Evolutionary conservation across 2,888 invertebrate genomes (phyloP).

Genomic region (Empis stercorea): DNA sequence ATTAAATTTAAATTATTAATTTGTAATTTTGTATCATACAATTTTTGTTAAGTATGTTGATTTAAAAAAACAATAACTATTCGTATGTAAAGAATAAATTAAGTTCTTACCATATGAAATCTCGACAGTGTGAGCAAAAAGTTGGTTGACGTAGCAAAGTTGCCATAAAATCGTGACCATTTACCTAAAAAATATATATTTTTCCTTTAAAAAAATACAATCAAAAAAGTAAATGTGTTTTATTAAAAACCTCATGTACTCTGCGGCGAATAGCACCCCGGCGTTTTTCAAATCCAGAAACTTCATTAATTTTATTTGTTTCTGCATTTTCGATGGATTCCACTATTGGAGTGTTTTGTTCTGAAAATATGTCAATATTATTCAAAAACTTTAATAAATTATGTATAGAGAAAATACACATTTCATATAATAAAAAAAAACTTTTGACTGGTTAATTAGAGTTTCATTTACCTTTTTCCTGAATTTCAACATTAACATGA

Average conservation of each 20-base stretch:
- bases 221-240: not conserved
- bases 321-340: constrained; percentile 34
- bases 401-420: too few relatives aligned
- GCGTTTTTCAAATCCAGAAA: constrained; percentile 88
- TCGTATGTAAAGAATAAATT: not conserved
- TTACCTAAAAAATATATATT: constrained; percentile 39
- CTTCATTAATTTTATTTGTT: constrained; percentile 57
- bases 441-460: too few relatives aligned
- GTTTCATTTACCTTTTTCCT: constrained; percentile 80
- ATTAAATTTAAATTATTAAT: too few relatives aligned
- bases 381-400: too few relatives aligned
- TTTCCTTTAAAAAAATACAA: not conserved
- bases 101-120: constrained; percentile 85
- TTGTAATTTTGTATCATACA: not conserved
- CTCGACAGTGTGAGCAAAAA: constrained; percentile 98
- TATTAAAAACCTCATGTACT: constrained; percentile 72
- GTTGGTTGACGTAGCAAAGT: constrained; percentile 97
- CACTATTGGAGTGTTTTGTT: constrained; percentile 39
- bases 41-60: not conserved
- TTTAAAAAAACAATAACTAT: constrained; percentile 12
- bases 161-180: constrained; percentile 99
- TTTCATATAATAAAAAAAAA: too few relatives aligned
- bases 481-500: constrained; percentile 86
- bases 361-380: constrained; percentile 18
- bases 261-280: constrained; percentile 96